A percentile compares a stretch with the other conserved stretches of the same genome.
Conservation (phyloP, 2,113 vertebrate genomes). For the Colaptes auratus region DNA sequence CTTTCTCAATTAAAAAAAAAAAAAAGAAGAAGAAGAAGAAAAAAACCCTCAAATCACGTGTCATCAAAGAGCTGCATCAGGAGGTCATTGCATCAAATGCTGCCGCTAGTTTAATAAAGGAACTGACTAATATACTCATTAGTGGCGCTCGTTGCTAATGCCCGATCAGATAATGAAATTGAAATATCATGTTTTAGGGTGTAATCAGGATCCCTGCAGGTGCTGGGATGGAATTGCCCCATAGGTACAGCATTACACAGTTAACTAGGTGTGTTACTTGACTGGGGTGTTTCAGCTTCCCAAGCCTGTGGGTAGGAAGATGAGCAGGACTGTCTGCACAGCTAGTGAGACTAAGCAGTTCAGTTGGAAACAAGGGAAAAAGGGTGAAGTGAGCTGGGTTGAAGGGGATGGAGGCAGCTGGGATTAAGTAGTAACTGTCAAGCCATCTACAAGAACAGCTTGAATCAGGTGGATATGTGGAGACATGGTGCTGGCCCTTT, state of each 20-base stretch:
- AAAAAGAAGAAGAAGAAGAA: neutral
- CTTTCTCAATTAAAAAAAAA: slow-evolving; percentile 26
- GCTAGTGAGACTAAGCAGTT: neutral
- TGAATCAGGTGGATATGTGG: neutral
- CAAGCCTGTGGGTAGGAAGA: slow-evolving; percentile 67
- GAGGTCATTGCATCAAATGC: slow-evolving; percentile 65
- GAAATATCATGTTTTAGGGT: slow-evolving; percentile 66
- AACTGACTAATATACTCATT: slow-evolving; percentile 67
- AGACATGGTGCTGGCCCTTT: neutral
- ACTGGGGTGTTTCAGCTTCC: slow-evolving; percentile 54
- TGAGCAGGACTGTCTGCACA: neutral
- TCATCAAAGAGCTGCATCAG: slow-evolving; percentile 56
- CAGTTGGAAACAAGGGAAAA: neutral
- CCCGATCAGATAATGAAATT: slow-evolving; percentile 66
- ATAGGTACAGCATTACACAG: slow-evolving; percentile 70
- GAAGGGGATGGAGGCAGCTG: neutral
- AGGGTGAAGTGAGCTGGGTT: neutral
- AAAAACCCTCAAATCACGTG: slow-evolving; percentile 50
- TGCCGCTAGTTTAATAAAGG: slow-evolving; percentile 65
- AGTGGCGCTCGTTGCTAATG: slow-evolving; percentile 50
- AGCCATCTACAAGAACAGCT: neutral
- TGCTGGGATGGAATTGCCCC: slow-evolving; percentile 65
- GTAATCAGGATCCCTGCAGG: slow-evolving; percentile 66
- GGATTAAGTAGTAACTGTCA: neutral
- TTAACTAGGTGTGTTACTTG: slow-evolving; percentile 67